A percentile compares a stretch with the other conserved stretches of the same genome.
Evolutionary conservation across 1,140 invertebrate species (phyloP).

Genomic region (Nylanderia fulva): DNA sequence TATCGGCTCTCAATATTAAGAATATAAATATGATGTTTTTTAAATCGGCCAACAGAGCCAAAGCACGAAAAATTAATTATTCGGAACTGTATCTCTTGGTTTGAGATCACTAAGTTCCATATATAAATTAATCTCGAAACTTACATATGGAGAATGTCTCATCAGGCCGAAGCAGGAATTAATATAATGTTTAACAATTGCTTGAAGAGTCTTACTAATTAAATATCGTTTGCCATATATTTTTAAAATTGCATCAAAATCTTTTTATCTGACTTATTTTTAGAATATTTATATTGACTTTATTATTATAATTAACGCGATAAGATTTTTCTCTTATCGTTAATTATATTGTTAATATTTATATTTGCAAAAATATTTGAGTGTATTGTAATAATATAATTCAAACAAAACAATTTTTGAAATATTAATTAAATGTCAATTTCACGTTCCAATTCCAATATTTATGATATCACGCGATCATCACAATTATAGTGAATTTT

Average conservation of each 20-base stretch:
- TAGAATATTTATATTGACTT: not conserved
- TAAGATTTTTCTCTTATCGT: not conserved
- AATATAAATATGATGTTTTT: too few relatives aligned
- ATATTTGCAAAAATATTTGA: not conserved
- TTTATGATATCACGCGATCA: not conserved
- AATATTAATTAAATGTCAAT: conserved; percentile 7
- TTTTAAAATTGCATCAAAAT: not conserved
- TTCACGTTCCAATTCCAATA: not conserved
- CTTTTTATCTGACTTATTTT: not conserved
- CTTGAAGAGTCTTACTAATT: not conserved
- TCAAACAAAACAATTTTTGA: not conserved
- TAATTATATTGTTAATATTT: not conserved
- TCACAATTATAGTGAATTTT: not conserved
- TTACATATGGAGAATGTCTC: too few relatives aligned
- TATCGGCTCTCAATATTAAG: too few relatives aligned
- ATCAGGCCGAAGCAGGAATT: too few relatives aligned
- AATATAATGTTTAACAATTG: not conserved
- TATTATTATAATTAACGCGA: not conserved
- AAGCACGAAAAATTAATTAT: too few relatives aligned
- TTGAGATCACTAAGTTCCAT: too few relatives aligned
- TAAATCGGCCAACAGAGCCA: too few relatives aligned
- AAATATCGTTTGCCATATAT: not conserved
- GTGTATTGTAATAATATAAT: not conserved
- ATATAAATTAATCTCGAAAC: too few relatives aligned
- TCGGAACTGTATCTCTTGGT: too few relatives aligned